Evolutionary conservation across 1,140 invertebrate species (phyloP).

Genomic region (Drosophila bipectinata): DNA sequence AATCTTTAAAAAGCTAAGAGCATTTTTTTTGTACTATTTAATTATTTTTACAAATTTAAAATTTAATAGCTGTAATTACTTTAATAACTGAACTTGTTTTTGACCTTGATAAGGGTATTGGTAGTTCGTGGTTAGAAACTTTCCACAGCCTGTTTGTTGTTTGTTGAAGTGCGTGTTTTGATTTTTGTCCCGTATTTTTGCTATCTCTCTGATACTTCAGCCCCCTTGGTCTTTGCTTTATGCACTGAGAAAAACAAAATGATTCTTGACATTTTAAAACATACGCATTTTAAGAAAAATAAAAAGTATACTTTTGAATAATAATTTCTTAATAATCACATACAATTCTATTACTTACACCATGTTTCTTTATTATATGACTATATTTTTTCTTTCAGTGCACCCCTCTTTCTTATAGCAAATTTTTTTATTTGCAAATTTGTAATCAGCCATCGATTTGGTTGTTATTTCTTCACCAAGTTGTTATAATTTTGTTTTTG

Average conservation of each 20-base stretch:
- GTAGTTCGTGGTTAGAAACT: constrained; percentile 3
- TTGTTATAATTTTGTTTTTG: constrained; percentile 9
- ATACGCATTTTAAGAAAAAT: no score
- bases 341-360: no score
- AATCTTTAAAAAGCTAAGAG: no score
- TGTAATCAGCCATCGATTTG: constrained; percentile 7
- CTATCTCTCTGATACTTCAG: constrained; percentile 33
- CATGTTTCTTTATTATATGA: no score
- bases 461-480: background rate
- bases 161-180: constrained; percentile 33
- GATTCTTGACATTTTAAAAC: no score
- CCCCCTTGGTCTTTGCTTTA: no score
- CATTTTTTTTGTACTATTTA: no score
- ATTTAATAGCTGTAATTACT: background rate
- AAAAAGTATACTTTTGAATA: no score
- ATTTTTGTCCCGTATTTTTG: constrained; percentile 25
- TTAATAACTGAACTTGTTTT: background rate
- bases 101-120: constrained; percentile 35
- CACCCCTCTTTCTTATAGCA: background rate
- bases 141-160: constrained; percentile 22
- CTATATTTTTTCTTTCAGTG: background rate
- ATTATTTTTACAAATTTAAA: background rate
- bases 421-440: constrained; percentile 18
- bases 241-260: background rate
- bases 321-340: no score